These are phyloP conservation scores for Oncorhynchus masou DNA, from an alignment of 2,113 vertebrate genomes.

Conservation along the genomic window DNA sequence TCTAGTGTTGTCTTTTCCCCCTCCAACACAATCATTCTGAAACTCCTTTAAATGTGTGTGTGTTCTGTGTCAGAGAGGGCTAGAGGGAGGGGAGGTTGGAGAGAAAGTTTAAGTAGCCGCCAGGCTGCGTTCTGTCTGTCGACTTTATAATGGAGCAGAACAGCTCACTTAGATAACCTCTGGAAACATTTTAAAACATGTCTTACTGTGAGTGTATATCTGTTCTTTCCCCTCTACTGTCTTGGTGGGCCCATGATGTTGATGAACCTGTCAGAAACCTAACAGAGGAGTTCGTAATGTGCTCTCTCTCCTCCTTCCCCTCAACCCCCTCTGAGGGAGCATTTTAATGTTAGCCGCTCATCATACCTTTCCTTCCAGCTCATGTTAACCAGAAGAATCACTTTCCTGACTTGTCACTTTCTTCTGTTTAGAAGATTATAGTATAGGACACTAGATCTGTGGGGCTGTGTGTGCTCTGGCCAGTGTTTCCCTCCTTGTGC, in stretches of 20 bases:
- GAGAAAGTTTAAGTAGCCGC: no score
- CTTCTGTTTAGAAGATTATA: neutral
- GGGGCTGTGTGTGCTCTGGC: neutral
- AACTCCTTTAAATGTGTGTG: neutral
- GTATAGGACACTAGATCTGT: neutral
- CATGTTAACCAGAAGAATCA: no score
- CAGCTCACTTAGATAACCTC: no score
- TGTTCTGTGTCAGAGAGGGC: neutral
- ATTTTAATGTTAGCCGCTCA: neutral
- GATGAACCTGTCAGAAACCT: no score
- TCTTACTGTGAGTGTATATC: neutral
- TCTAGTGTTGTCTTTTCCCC: neutral
- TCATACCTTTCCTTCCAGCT: no score
- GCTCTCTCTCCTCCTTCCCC: no score
- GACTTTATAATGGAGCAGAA: no score
- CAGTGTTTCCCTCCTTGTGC: neutral
- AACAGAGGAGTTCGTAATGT: no score
- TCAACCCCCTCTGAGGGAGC: no score
- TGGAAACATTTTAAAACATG: neutral
- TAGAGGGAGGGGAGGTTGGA: no score
- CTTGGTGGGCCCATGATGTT: neutral
- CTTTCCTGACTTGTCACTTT: neutral
- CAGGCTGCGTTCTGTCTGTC: no score
- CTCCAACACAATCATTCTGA: neutral
- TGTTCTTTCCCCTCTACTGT: neutral